Evolutionary conservation across 2,113 vertebrate genomes (phyloP), one percentile per base, ranked within the genome.

Genomic region (Muntiacus reevesi): DNA sequence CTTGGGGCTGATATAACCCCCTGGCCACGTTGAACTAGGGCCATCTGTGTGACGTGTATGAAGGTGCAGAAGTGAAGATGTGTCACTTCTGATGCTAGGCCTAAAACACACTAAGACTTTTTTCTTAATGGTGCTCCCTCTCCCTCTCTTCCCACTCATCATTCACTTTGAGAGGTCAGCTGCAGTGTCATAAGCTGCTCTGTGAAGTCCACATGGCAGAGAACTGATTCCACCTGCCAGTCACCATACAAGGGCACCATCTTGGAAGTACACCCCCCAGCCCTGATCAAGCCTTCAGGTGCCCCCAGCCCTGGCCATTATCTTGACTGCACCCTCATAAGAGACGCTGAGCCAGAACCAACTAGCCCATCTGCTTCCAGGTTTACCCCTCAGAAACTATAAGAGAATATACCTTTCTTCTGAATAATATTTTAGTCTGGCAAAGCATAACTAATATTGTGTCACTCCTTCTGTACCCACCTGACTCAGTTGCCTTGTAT

Each of bases 401-500:
- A 7, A 28, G 17, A 9, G 4, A 5, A 12, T 2, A 7, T 21
- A 14, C 17, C 40, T 60, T 45, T 21, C 28, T 45, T 36, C 57
- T 45, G 45, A 47, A 6, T 74, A 5, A 19, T 25, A 36, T 43
- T 60, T 30, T 33, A 15, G n/a, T 13, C 2, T 6, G 11, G 25
- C 78, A 2, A 33, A 50, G 79, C 43, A 1, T 45, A 13, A 23
- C 57, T 6, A 12, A 2, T 0, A 7, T 43, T 4, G 11, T 17
- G 78, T 55, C 57, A 0, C 17, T 17, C 25, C 54, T 40, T 79
- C 74, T 0, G 0, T 3, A 3, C 2, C 64, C 9, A 2, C 25
- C n/a, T 12, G 17, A 9, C 45, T 1, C 30, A 0, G 2, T 3
- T 4, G 27, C 43, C n/a, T 14, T 3, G 28, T 14, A 9, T 6